Evolutionary conservation across 2,797 vertebrate species (phyloP), one percentile per base, ranked within the genome.

Genomic region (Mus minutoides): DNA sequence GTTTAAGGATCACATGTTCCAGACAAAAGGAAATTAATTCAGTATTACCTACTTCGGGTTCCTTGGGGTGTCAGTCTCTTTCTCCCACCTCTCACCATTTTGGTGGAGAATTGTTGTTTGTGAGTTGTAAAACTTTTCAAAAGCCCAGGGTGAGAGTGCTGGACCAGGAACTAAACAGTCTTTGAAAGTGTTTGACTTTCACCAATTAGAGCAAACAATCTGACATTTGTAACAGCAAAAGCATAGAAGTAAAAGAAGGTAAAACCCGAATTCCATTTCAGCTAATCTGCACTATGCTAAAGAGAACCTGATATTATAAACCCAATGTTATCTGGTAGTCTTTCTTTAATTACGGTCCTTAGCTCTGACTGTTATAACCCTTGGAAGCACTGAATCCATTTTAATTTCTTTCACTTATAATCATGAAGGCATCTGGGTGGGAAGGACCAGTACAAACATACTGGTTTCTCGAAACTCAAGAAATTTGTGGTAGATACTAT

Each of bases 21-120:
- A 83, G 82, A 96, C 69, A 94, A 93, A 95, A 92, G 69, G 29
- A 82, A 92, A 94, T 85, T 76, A 96, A 79, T 91, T 93, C 64
- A 93, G 37, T 24, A 71, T 26, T 88, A 85, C 95, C 64, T 91
- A 75, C 58, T 95, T 94, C 67, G 64, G 73, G 11, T 88, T 87
- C 73, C 52, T 85, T 78, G 43, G 71, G 37, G 77, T 75, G 92
- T 95, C 87, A 89, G 0, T 75, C 37, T 92, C 34, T 77, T 91
- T 79, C 43, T 94, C 26, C 58, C 62, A 91, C 49, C 56, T 29
- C 34, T 94, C 87, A 52, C 54, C 2, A 43, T 94, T 94, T 91
- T 77, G 56, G 10, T 58, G 79, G 34, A 93, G n/a, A 84, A 37
- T 69, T 90, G 69, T 67, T 62, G 19, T 88, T 73, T 31, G 52